Conservation (phyloP, 2,797 vertebrate species). For the Champsocephalus esox region DNA sequence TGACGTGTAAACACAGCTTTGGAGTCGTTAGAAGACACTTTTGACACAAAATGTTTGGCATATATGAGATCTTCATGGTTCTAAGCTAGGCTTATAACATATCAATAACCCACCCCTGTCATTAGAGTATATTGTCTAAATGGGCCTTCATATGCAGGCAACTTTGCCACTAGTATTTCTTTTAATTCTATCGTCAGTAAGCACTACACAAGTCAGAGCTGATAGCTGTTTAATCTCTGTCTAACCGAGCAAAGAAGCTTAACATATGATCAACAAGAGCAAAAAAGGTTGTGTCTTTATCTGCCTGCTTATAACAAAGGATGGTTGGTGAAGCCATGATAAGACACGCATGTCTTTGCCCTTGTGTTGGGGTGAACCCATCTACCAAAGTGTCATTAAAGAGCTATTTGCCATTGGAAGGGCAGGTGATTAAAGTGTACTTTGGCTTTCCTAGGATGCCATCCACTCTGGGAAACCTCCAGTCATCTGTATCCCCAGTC, state of each 20-base stretch:
- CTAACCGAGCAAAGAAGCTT: background rate
- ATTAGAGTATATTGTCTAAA: background rate
- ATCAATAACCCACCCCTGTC: background rate
- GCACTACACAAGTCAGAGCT: background rate
- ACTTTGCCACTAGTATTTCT: background rate
- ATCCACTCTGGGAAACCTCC: constrained; percentile 66
- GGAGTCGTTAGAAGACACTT: background rate
- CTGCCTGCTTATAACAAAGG: constrained; percentile 10
- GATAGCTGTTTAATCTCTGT: background rate
- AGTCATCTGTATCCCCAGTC: constrained; percentile 77
- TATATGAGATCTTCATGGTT: background rate
- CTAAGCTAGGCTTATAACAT: background rate
- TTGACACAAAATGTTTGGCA: background rate
- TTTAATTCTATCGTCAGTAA: background rate
- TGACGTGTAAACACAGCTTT: background rate
- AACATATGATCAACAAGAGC: background rate
- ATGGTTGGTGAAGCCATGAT: constrained; percentile 24
- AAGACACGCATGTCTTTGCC: constrained; percentile 57
- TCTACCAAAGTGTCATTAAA: constrained; percentile 76
- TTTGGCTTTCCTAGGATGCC: constrained; percentile 69
- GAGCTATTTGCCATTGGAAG: constrained; percentile 75
- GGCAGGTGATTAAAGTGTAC: constrained; percentile 81
- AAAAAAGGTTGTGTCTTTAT: background rate
- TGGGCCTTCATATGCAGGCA: background rate
- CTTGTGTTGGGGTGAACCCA: constrained; percentile 66